Base-by-base conservation (phyloP, 2,888 invertebrate species). In the Drosophila acutilabella region DNA sequence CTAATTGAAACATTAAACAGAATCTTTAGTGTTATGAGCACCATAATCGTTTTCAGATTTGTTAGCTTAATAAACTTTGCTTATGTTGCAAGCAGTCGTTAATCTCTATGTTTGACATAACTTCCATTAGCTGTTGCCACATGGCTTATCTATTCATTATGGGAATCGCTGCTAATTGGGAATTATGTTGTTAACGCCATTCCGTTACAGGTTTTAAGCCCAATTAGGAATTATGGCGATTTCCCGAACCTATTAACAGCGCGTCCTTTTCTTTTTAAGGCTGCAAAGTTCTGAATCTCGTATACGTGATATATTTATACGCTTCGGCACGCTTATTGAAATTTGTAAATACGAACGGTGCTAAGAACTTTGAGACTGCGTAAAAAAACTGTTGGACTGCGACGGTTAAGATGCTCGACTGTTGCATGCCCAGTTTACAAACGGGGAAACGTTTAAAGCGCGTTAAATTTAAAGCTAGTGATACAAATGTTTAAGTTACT, bases 191-290 rank as follows among this genome's bases (percentile, higher is more conserved):
- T 41, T 33, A 18, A 18, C 41, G 42, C 16, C 33, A 23, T 14
- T 16, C 40, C 45, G 11, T 26, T 30, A 7, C 26, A 45, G 41
- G 36, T 47, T 38, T 61, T 38, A 61, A 65, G 26, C 57, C 14
- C 53, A 61, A 74, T 74, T 58, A 61, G 50, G 44, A 74, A 48
- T 65, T 58, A 70, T 74, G 60, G 40, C 50, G 44, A 52, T 18
- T 50, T 36, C 8, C 33, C 7, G 10, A 10, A 23, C n/a, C 40
- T 41, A 40, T 52, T 36, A 13, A 13, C 14, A 5, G 33, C 18
- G 23, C 20, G 14, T n/a, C 40, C 8, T 18, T 36, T 16, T 42
- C 13, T 16, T 41, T 30, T 50, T 11, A 23, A 38, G 16, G 18
- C 2, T 40, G 36, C 20, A 50, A 53, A 69, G 33, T 60, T 64